Evolutionary conservation across 2,888 invertebrate species (phyloP).

Genomic region (Euclidia mi): DNA sequence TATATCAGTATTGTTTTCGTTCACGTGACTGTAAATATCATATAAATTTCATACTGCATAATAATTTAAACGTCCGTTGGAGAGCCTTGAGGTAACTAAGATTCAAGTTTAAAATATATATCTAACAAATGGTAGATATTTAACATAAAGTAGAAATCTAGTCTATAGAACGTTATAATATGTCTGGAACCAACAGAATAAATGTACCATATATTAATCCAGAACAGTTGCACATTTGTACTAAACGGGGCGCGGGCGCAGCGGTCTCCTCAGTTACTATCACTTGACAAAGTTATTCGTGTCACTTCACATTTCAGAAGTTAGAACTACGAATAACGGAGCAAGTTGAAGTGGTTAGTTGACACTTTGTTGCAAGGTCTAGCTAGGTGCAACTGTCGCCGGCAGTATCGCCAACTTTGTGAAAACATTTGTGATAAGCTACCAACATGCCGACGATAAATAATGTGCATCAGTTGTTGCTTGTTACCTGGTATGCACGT

Average conservation of each 20-base stretch:
- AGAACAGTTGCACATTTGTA: conserved; percentile 20
- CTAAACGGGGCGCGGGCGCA: conserved; percentile 44
- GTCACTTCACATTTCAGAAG: conserved; percentile 70
- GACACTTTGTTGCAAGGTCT: conserved; percentile 82
- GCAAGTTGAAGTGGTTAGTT: conserved; percentile 76
- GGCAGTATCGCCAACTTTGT: conserved; percentile 67
- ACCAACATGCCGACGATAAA: conserved; percentile 50
- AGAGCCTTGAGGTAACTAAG: too few relatives aligned
- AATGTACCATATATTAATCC: conserved; percentile 18
- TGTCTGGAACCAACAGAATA: too few relatives aligned
- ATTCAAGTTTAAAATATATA: too few relatives aligned
- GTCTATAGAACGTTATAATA: too few relatives aligned
- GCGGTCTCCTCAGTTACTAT: conserved; percentile 63
- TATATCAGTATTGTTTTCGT: too few relatives aligned
- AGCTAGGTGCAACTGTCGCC: conserved; percentile 70
- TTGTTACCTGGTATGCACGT: conserved; percentile 2
- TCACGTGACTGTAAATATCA: too few relatives aligned
- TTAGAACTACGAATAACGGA: conserved; percentile 60
- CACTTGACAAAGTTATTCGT: conserved; percentile 75
- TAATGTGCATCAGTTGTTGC: conserved; percentile 40
- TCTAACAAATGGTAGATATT: too few relatives aligned
- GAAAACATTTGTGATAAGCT: conserved; percentile 65
- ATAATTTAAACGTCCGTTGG: too few relatives aligned
- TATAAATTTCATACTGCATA: too few relatives aligned
- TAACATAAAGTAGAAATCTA: too few relatives aligned